Evolutionary conservation across 2,888 invertebrate species (phyloP).

Genomic region (Drosophila kambysellisi): DNA sequence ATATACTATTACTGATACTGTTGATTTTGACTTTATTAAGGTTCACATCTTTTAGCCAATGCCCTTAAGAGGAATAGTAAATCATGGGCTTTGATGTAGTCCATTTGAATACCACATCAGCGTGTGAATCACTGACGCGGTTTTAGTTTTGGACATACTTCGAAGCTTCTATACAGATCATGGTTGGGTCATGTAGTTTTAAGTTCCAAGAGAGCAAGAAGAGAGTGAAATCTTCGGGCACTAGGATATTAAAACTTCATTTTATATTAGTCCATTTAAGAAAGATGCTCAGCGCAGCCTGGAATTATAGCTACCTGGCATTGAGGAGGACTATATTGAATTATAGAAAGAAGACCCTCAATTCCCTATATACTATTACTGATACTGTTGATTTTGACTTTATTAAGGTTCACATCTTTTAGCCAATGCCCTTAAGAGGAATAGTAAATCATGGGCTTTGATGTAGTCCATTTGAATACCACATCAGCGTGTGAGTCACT

Average conservation of each 20-base stretch:
- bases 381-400: constrained; percentile 53
- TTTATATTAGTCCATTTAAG: constrained; percentile 43
- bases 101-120: constrained; percentile 72
- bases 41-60: constrained; percentile 69
- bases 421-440: constrained; percentile 81
- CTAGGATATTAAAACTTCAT: constrained; percentile 59
- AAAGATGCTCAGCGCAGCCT: constrained; percentile 23
- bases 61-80: constrained; percentile 80
- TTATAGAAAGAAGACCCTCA: neutral
- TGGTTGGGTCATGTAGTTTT: constrained; percentile 25
- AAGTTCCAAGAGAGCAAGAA: constrained; percentile 46
- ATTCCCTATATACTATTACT: neutral
- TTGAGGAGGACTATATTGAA: constrained; percentile 40
- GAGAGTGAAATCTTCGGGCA: constrained; percentile 44
- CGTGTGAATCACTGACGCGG: constrained; percentile 43
- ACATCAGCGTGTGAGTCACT: constrained; percentile 41
- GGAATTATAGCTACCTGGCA: constrained; percentile 22
- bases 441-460: constrained; percentile 64
- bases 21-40: constrained; percentile 73
- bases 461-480: constrained; percentile 77
- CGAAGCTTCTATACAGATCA: neutral
- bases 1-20: neutral
- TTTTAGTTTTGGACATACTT: constrained; percentile 61
- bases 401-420: constrained; percentile 74
- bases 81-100: constrained; percentile 67